Base-by-base conservation (phyloP, 2,113 vertebrate genomes). In the Ailurus styani region DNA sequence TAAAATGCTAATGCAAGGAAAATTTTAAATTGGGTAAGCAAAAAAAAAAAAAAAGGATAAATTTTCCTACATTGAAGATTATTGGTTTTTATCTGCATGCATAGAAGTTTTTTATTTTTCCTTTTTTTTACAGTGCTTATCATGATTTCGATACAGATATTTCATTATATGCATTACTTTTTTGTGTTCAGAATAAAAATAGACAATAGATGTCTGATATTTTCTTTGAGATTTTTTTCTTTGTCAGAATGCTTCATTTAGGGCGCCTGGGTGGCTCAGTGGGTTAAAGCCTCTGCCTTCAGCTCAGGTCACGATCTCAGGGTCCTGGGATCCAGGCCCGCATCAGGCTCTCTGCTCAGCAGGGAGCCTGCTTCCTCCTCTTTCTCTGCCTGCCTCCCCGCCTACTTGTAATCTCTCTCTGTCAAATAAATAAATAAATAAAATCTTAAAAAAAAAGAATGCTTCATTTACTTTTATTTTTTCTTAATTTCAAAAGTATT, bases 391-490 rank as follows among this genome's bases (percentile, higher is more conserved):
- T n/a, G n/a, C n/a, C n/a, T n/a, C n/a, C n/a, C n/a, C n/a, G n/a
- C n/a, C n/a, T n/a, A n/a, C n/a, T n/a, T n/a, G n/a, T n/a, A n/a
- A n/a, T n/a, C n/a, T n/a, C n/a, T n/a, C n/a, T n/a, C n/a, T n/a
- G n/a, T n/a, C n/a, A n/a, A n/a, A n/a, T n/a, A n/a, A n/a, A n/a
- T n/a, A n/a, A n/a, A n/a, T n/a, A n/a, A n/a, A n/a, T n/a, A n/a
- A n/a, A n/a, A n/a, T n/a, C n/a, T n/a, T n/a, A n/a, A n/a, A n/a
- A n/a, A n/a, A n/a, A n/a, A n/a, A 98, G 66, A 98, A 73, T 70
- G 45, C 7, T 98, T 98, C 42, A 97, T 96, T 98, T 91, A 47
- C 95, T 97, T 98, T 98, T 90, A 25, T 94, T 91, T 97, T 92
- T 87, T 89, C 87, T 90, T 97, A 87, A 97, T 97, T 97, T 95